phyloP scores from a whole-genome alignment of 2,888 invertebrate species.

The Dryobota labecula region DNA sequence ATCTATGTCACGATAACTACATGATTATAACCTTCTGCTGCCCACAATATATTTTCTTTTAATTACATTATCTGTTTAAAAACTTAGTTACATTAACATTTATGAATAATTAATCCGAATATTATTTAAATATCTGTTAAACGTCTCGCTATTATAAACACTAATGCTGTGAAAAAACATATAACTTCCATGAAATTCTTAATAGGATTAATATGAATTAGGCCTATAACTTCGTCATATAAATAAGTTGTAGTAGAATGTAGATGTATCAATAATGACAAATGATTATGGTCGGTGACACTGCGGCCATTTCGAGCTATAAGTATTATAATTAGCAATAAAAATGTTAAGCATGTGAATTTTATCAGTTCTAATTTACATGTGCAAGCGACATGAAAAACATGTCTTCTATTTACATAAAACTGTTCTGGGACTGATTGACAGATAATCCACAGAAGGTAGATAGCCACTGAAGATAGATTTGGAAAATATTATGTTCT shows the following conservation, averaged over 20 bases:
- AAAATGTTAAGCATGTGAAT: conserved; percentile 24
- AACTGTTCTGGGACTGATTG: background rate
- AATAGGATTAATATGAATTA: conserved; percentile 23
- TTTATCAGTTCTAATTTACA: conserved; percentile 30
- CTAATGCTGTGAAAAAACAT: conserved; percentile 1
- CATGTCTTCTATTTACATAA: background rate
- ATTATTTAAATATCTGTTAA: conserved; percentile 7
- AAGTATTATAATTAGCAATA: conserved; percentile 46
- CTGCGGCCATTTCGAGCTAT: conserved; percentile 25
- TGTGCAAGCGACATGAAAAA: background rate
- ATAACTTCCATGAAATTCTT: conserved; percentile 7
- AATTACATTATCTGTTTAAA: conserved; percentile 30
- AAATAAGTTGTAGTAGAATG: conserved; percentile 35
- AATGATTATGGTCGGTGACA: conserved; percentile 37
- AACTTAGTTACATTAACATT: conserved; percentile 18
- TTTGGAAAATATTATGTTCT: background rate
- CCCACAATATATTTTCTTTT: conserved; percentile 18
- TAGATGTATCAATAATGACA: conserved; percentile 37
- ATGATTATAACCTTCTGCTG: conserved; percentile 18
- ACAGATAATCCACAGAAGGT: background rate
- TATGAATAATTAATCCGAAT: conserved; percentile 39
- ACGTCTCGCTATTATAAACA: background rate
- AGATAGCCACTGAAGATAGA: background rate
- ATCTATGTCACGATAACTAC: conserved; percentile 24
- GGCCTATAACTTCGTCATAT: conserved; percentile 9